A percentile compares a stretch with the other conserved stretches of the same genome.
Evolutionary conservation across 2,113 vertebrate genomes (phyloP).

Genomic region (Thermophis baileyi): DNA sequence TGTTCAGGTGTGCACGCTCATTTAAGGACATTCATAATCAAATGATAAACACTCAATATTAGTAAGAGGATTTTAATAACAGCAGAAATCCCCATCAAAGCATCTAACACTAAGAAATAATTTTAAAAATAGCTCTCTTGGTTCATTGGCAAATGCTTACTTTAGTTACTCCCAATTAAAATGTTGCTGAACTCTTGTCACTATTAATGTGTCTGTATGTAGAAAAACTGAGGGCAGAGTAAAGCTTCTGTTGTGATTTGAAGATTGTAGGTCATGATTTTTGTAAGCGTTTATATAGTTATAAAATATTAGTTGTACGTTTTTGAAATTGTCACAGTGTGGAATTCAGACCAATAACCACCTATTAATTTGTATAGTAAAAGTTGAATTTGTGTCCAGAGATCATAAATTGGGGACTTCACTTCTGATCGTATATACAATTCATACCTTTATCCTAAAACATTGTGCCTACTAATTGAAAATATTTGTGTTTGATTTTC

Average conservation of each 20-base stretch:
- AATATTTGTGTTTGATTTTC: neutral
- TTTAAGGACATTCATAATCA: neutral
- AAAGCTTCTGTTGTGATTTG: neutral
- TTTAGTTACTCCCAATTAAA: neutral
- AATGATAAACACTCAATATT: neutral
- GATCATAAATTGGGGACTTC: rapidly evolving
- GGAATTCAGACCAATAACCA: neutral
- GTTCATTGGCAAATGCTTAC: neutral
- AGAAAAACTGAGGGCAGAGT: neutral
- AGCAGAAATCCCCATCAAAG: neutral
- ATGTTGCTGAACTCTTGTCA: neutral
- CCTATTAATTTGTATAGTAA: neutral
- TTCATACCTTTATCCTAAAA: neutral
- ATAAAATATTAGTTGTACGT: neutral
- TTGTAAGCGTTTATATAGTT: neutral
- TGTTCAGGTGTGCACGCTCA: neutral
- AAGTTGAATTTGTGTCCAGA: neutral
- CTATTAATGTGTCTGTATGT: neutral
- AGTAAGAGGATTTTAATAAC: neutral
- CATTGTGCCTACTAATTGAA: neutral
- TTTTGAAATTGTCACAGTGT: neutral
- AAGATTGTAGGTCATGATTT: neutral
- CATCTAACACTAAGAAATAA: neutral
- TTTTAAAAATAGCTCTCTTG: neutral
- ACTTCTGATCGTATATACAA: neutral